A percentile compares a stretch with the other conserved stretches of the same genome.
Evolutionary conservation across 2,113 vertebrate genomes (phyloP).

Genomic region (Pollachius pollachius): DNA sequence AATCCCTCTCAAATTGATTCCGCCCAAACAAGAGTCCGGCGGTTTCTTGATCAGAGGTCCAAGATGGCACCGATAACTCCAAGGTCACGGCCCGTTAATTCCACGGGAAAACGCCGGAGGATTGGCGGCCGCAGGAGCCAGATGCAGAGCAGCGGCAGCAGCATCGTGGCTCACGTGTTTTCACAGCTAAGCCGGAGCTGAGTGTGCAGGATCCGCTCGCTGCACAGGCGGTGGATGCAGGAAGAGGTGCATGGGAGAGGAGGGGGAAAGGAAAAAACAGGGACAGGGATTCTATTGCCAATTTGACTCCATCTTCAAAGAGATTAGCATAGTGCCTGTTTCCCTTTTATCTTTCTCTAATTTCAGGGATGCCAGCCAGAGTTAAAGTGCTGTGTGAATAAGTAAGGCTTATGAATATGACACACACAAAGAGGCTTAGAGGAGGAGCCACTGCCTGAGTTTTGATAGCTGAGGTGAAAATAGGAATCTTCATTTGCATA

Average conservation of each 20-base stretch:
- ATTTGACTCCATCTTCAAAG: slow-evolving; percentile 73
- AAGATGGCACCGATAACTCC: no score
- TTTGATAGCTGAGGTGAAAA: no score
- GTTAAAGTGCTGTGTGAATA: slow-evolving; percentile 52
- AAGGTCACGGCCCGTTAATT: no score
- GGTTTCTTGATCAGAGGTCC: no score
- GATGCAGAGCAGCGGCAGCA: no score
- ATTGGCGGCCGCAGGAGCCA: no score
- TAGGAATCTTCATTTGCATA: no score
- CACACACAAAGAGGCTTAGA: slow-evolving; percentile 7
- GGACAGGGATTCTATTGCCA: slow-evolving; percentile 57
- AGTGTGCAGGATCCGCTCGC: slow-evolving; percentile 52
- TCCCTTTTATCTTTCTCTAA: slow-evolving; percentile 66
- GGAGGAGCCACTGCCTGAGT: no score
- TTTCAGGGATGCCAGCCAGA: slow-evolving; percentile 64
- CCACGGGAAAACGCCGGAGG: no score
- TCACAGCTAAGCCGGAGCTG: slow-evolving; percentile 53
- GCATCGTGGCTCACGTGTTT: no score
- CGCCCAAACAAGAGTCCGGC: no score
- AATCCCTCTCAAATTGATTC: no score
- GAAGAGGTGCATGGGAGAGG: slow-evolving; percentile 42
- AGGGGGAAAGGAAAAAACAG: slow-evolving; percentile 36
- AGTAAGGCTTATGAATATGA: slow-evolving; percentile 56
- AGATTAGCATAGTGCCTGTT: slow-evolving; percentile 63
- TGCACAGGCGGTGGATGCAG: neutral